Conservation (phyloP, 2,113 vertebrate species). For the Amblyopsis rosae region DNA sequence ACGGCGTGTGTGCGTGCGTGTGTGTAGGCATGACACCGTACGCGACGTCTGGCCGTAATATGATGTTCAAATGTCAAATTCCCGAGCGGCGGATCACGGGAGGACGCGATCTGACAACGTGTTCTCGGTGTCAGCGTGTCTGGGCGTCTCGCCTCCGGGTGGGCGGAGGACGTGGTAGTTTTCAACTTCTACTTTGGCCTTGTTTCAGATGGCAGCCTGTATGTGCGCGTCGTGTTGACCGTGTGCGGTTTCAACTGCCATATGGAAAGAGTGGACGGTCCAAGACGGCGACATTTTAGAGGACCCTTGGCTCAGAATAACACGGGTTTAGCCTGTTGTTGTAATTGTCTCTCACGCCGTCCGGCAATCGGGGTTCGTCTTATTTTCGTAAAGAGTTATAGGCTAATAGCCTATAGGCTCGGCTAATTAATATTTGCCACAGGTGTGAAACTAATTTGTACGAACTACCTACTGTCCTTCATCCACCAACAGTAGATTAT, state of each 20-base stretch:
- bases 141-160: too few relatives aligned
- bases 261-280: too few relatives aligned
- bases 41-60: not conserved
- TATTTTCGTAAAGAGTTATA: not conserved
- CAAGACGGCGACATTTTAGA: too few relatives aligned
- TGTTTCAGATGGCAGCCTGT: too few relatives aligned
- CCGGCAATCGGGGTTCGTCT: not conserved
- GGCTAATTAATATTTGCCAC: not conserved
- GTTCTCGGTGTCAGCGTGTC: not conserved
- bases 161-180: too few relatives aligned
- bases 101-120: not conserved
- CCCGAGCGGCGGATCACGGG: not conserved
- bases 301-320: too few relatives aligned
- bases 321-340: too few relatives aligned
- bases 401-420: not conserved
- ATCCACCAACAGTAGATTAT: not conserved
- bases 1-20: conserved; percentile 4
- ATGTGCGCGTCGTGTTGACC: too few relatives aligned
- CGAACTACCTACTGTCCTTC: not conserved
- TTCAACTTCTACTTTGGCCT: too few relatives aligned
- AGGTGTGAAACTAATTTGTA: not conserved
- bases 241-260: too few relatives aligned
- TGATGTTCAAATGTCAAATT: not conserved
- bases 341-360: too few relatives aligned
- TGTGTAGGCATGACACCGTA: not conserved